Evolutionary conservation across 2,888 invertebrate species (phyloP).

Genomic region (Euplexia lucipara): DNA sequence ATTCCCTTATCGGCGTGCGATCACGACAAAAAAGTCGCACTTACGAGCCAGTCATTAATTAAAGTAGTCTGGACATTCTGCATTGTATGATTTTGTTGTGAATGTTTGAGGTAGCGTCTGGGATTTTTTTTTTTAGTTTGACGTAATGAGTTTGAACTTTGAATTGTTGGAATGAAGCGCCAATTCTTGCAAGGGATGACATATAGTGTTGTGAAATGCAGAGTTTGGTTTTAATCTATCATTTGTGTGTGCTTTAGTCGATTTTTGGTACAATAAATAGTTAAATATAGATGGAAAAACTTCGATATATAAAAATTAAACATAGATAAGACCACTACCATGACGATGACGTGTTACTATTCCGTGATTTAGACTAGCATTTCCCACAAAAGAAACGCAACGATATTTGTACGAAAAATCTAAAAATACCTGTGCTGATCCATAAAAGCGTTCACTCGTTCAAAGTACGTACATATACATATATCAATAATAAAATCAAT

Average conservation of each 20-base stretch:
- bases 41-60: conserved; percentile 86
- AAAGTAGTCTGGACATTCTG: conserved; percentile 68
- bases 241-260: too few relatives aligned
- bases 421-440: neutral
- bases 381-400: too few relatives aligned
- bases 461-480: neutral
- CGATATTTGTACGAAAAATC: too few relatives aligned
- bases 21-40: conserved; percentile 75
- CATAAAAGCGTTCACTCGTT: neutral
- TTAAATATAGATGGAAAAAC: too few relatives aligned
- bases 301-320: too few relatives aligned
- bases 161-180: neutral
- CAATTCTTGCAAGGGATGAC: neutral
- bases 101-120: conserved; percentile 54
- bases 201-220: neutral
- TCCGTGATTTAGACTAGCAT: too few relatives aligned
- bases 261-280: too few relatives aligned
- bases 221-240: neutral
- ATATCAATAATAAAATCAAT: conserved; percentile 26
- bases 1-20: conserved; percentile 71
- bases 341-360: too few relatives aligned
- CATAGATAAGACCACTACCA: too few relatives aligned
- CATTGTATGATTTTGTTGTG: conserved; percentile 51
- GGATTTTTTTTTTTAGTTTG: conserved; percentile 43
- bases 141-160: conserved; percentile 44